These are phyloP conservation scores for Ophiodon elongatus DNA, from an alignment of 2,113 vertebrate genomes.

Conservation along the genomic window DNA sequence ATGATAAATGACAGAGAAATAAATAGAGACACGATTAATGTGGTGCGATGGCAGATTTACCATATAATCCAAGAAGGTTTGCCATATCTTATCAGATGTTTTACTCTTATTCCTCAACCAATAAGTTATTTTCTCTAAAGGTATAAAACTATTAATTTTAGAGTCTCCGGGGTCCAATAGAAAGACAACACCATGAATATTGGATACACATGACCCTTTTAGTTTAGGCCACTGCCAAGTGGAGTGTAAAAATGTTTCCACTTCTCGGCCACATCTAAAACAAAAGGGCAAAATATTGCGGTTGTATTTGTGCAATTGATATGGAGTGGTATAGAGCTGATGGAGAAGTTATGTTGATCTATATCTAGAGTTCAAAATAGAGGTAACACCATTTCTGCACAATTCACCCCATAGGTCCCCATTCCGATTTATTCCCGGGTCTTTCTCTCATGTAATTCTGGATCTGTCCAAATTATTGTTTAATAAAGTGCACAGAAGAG, in stretches of 20 bases:
- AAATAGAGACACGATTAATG: background rate
- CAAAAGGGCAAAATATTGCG: background rate
- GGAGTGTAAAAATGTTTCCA: background rate
- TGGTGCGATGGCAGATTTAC: background rate
- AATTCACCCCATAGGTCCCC: too few species aligned
- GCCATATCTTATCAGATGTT: background rate
- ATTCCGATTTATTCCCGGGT: too few species aligned
- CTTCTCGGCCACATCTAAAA: background rate
- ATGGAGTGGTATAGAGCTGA: too few species aligned
- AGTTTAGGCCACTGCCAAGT: too few species aligned
- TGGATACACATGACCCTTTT: background rate
- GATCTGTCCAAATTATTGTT: too few species aligned
- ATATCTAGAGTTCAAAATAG: too few species aligned
- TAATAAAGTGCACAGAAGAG: too few species aligned
- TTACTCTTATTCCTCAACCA: background rate
- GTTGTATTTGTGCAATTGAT: too few species aligned
- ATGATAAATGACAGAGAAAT: background rate
- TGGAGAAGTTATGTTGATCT: too few species aligned
- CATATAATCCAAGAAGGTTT: background rate
- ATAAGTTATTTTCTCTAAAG: background rate
- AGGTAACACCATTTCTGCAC: too few species aligned
- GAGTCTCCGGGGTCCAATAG: background rate
- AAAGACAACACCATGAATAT: background rate
- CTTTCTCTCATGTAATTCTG: too few species aligned
- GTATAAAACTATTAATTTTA: background rate